Percentiles rank a stretch among this genome's conserved stretches.
Conservation (phyloP, 2,888 invertebrate genomes). For the Synanthedon myopaeformis region DNA sequence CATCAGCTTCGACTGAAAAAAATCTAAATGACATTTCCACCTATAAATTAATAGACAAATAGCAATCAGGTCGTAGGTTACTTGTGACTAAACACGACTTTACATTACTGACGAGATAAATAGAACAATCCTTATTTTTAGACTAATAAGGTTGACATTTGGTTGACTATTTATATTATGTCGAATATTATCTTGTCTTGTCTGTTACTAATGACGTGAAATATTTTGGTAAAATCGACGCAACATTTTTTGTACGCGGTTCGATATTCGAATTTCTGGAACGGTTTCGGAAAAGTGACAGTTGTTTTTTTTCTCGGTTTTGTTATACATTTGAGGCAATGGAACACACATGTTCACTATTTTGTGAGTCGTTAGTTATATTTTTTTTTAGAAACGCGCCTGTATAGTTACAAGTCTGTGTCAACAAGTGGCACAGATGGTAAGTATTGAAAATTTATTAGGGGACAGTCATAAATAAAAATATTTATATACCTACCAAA, state of each 20-base stretch:
- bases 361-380: slow-evolving; percentile 45
- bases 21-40: slow-evolving; percentile 38
- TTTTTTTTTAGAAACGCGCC: slow-evolving; percentile 30
- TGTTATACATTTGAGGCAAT: slow-evolving; percentile 27
- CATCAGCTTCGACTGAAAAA: slow-evolving; percentile 16
- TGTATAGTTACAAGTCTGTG: slow-evolving; percentile 40
- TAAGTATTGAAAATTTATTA: slow-evolving; percentile 8
- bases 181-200: background rate
- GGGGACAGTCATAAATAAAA: background rate
- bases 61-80: slow-evolving; percentile 36
- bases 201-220: slow-evolving; percentile 38
- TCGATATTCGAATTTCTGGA: slow-evolving; percentile 16
- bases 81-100: slow-evolving; percentile 13
- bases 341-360: slow-evolving; percentile 51
- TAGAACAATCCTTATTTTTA: slow-evolving; percentile 7
- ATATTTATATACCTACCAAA: too few relatives aligned
- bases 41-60: slow-evolving; percentile 46
- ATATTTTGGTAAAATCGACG: slow-evolving; percentile 40
- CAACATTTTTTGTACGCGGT: slow-evolving; percentile 13
- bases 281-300: slow-evolving; percentile 5
- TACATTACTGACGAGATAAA: slow-evolving; percentile 3
- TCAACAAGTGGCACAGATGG: slow-evolving; percentile 62
- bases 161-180: background rate
- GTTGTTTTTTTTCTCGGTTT: slow-evolving; percentile 13
- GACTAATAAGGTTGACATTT: slow-evolving; percentile 14